Evolutionary conservation across 2,888 invertebrate species (phyloP), one percentile per base, ranked within the genome.

Genomic region (Hyles lineata): DNA sequence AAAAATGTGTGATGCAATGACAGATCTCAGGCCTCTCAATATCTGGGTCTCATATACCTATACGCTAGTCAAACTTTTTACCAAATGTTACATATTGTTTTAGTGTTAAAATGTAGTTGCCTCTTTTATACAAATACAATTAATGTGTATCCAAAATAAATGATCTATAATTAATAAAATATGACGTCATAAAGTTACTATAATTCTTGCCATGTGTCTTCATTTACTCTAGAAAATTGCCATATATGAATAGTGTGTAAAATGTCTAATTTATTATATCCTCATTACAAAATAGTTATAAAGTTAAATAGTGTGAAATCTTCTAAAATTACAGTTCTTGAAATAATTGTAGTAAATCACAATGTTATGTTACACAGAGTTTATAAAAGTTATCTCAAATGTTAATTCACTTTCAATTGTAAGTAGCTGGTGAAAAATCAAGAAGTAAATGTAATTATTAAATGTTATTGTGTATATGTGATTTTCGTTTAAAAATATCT

Each of bases 11-110:
- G 63, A 3, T 35, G 63, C 63, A 63, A 43, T 43, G 63, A 17
- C 23, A 2, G 25, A 15, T 50, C 43, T 43, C 50, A 50, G 43
- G 43, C 19, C 50, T 50, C 43, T 67, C 61, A 25, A 32, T 32
- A 17, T 71, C n/a, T 21, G 0, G 29, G 58, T 70, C 4, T 43
- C 52, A 52, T 29, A 32, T 55, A 55, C 61, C 52, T 62, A 52
- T 32, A 29, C 32, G 17, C 90, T 90, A 90, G 90, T 90, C 90
- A 89, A 83, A 84, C 70, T 81, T 86, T 83, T 83, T 86, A 89
- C 87, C 87, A 88, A 89, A 87, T 84, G 79, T 85, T 82, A 82
- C 52, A 25, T 70, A 71, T 62, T 52, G 19, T 43, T 43, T 25
- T 17, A 67, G 43, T 67, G 23, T 50, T 67, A 50, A 55, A 67